Base-by-base conservation (phyloP, 2,888 invertebrate genomes). In the Fragum sueziense region DNA sequence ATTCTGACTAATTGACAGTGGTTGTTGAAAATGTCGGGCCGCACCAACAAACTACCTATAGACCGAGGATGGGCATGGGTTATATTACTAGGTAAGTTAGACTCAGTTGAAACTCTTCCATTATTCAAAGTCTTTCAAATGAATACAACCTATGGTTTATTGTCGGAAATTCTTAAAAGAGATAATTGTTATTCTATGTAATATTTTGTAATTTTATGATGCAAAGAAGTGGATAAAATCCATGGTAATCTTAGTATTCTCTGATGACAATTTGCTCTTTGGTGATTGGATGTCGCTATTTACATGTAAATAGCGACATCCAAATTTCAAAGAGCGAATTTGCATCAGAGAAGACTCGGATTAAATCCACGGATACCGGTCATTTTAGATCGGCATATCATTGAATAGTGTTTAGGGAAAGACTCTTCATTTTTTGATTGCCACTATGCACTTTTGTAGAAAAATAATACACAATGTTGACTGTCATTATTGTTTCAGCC, bases 11-110 rank as follows among this genome's bases (percentile, higher is more conserved):
- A 37, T 37, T 14, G 6, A 37, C 37, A 37, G 6, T 37, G 7
- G n/a, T 47, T 47, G 14, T 4, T 9, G 29, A 57, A 57, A 27
- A 57, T 57, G 57, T 27, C 27, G 25, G 2, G 0, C 29, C 17
- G 0, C 0, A 27, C 7, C 27, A 57, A 17, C 25, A 57, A 27
- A 9, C 20, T 57, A 20, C 70, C 70, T 14, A 54, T 70, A 6
- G 70, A 70, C 22, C 31, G 70, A 33, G 70, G 70, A 33, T 70
- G 70, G 70, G 70, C 70, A 7, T 70, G 70, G 70, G 22, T 70
- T 6, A 57, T 70, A 34, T 37, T 70, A n/a, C 33, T 57, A 0
- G 70, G 70, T 70, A 70, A 41, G 37, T 37, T 29, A 2, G 7
- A n/a, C n/a, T n/a, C n/a, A n/a, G n/a, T n/a, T n/a, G n/a, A n/a